Base-by-base conservation (phyloP, 2,888 invertebrate genomes). In the Tetropium fuscum region DNA sequence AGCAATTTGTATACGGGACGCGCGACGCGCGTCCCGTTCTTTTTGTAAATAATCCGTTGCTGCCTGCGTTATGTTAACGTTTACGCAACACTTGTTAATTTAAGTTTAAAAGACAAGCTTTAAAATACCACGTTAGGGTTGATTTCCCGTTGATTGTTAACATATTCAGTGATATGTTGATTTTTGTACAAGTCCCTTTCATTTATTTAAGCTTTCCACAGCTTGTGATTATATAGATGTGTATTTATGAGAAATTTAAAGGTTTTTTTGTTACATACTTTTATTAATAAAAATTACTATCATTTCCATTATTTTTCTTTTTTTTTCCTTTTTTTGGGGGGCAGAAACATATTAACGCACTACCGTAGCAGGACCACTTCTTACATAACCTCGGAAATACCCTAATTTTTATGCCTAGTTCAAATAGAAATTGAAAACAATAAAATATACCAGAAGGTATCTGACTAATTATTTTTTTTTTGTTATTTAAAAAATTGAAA, bases 201-300 rank as follows among this genome's bases (percentile, higher is more conserved):
- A 61, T 63, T 63, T 62, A 49, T 58, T 53, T 51, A 48, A 66
- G 59, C 59, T 61, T 64, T 59, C 47, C 40, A n/a, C 60, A 68
- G 72, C 70, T 71, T 72, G 73, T 72, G 73, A 72, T 73, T 63
- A 68, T 64, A 59, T 70, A 73, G 70, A 71, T 74, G 76, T 74
- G 76, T 79, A 77, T 77, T 77, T 78, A 77, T 77, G 66, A 72
- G 74, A 73, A 76, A 72, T 70, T 71, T 71, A 27, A 72, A 74
- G 74, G 75, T 6, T 44, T 51, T 77, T 78, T 78, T 78, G 77
- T 79, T 78, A 76, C 70, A 76, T 74, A 75, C 76, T 76, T n/a
- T 74, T 75, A 75, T 77, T 73, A 75, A 76, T 77, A 78, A 78
- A 78, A 75, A 75, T 74, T 77, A 75, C 76, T 76, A 74, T 77